A percentile compares a stretch with the other conserved stretches of the same genome.
Evolutionary conservation across 2,797 vertebrate species (phyloP).

Genomic region (Lacerta viridis): DNA sequence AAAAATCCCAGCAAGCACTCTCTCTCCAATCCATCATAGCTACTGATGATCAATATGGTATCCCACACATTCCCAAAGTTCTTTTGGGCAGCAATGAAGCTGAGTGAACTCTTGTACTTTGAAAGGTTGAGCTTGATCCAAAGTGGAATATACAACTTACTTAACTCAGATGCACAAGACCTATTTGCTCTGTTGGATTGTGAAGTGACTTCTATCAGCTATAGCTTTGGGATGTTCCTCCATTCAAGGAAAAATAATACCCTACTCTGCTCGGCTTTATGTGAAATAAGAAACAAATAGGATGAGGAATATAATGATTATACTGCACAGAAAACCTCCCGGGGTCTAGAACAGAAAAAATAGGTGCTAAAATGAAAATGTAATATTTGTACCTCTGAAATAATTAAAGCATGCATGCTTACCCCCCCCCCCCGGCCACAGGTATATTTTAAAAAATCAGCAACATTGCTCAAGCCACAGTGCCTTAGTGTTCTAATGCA

Average conservation of each 20-base stretch:
- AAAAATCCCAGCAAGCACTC: not conserved
- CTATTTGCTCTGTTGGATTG: not conserved
- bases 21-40: not conserved
- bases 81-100: not conserved
- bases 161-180: not conserved
- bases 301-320: not conserved
- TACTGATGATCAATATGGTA: not conserved
- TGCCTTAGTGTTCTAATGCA: not conserved
- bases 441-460: not conserved
- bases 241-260: not conserved
- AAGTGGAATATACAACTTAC: not conserved
- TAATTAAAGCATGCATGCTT: not conserved
- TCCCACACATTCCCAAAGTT: not conserved
- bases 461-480: not conserved
- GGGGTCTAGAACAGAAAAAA: conserved; percentile 12
- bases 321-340: not conserved
- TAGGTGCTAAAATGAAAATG: not conserved
- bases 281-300: not conserved
- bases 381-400: conserved; percentile 1
- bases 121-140: not conserved
- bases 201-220: not conserved
- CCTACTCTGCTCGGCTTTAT: not conserved
- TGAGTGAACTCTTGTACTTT: not conserved
- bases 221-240: not conserved
- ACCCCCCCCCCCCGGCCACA: not conserved